Evolutionary conservation across 2,888 invertebrate species (phyloP), one percentile per base, ranked within the genome.

Genomic region (Phlogophora meticulosa): DNA sequence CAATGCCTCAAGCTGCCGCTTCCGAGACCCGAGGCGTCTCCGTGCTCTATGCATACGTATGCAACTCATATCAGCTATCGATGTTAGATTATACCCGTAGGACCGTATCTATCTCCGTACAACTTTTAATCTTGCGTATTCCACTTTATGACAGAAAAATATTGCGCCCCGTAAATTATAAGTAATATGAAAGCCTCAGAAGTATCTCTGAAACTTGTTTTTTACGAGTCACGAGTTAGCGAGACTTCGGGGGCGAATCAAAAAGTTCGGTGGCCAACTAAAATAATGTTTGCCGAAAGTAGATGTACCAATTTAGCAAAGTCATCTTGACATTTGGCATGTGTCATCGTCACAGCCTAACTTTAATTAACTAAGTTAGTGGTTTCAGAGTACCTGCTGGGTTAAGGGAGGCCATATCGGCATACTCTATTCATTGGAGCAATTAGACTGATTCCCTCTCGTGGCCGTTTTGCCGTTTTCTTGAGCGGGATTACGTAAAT

Each of bases 311-410:
- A 74, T 66, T 58, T 49, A 24, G 32, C 48, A 52, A 60, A 49
- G 28, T 20, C 24, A 40, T 49, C 36, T 28, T 28, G 28, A 28
- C 28, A 28, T 28, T 28, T 5, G 5, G 28, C 28, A 28, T 28
- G 5, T 28, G 28, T 28, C 28, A 28, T 4, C 36, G 72, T 60
- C 38, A 38, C 24, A 15, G 43, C 34, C 60, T 5, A 71, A 80
- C 67, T 80, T 76, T 68, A 76, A 80, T 70, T 63, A 64, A 80
- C 62, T 68, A 76, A 78, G 62, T 80, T 70, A 11, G 32, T 51
- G 22, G 17, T 34, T 4, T 48, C 32, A 24, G 10, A 7, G 56
- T 22, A 17, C 11, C 13, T n/a, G 28, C 0, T 22, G 11, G 57
- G 40, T 49, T 56, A 43, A n/a, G n/a, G n/a, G 34, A 49, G 28